Evolutionary conservation across 2,888 invertebrate species (phyloP).

Genomic region (Gymnoscelis rufifasciata): DNA sequence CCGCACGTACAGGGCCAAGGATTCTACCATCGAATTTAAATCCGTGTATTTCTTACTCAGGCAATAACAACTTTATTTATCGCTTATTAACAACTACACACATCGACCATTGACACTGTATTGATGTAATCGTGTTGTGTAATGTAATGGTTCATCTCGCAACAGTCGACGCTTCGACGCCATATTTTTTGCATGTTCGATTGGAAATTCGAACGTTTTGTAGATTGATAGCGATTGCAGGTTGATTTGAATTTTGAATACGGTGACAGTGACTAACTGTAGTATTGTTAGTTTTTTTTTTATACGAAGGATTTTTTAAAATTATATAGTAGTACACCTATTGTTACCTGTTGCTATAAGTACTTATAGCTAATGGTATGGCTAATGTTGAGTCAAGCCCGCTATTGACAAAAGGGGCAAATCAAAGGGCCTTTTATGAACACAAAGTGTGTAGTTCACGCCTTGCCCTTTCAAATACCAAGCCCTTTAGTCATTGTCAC

Average conservation of each 20-base stretch:
- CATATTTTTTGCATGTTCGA: constrained; percentile 33
- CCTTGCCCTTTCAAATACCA: constrained; percentile 71
- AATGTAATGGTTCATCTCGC: constrained; percentile 43
- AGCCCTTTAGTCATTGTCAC: constrained; percentile 47
- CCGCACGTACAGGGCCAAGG: no score
- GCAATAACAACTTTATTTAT: constrained; percentile 13
- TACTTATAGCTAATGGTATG: no score
- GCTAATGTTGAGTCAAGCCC: no score
- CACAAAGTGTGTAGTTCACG: neutral
- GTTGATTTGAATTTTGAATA: constrained; percentile 22
- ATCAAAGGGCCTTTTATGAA: neutral
- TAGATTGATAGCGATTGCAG: constrained; percentile 23
- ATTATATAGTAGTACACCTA: no score
- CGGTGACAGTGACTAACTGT: no score
- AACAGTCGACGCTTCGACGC: constrained; percentile 38
- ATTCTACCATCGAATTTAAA: no score
- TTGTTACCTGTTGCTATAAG: no score
- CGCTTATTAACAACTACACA: constrained; percentile 17
- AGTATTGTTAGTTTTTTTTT: no score
- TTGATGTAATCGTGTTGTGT: constrained; percentile 54
- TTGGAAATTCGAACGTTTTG: constrained; percentile 32
- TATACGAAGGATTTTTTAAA: no score
- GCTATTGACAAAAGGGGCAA: no score
- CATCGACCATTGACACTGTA: constrained; percentile 38
- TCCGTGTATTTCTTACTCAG: neutral